Percentiles rank a stretch among this genome's conserved stretches.
Evolutionary conservation across 2,888 invertebrate genomes (phyloP).

Genomic region (Automeris io): DNA sequence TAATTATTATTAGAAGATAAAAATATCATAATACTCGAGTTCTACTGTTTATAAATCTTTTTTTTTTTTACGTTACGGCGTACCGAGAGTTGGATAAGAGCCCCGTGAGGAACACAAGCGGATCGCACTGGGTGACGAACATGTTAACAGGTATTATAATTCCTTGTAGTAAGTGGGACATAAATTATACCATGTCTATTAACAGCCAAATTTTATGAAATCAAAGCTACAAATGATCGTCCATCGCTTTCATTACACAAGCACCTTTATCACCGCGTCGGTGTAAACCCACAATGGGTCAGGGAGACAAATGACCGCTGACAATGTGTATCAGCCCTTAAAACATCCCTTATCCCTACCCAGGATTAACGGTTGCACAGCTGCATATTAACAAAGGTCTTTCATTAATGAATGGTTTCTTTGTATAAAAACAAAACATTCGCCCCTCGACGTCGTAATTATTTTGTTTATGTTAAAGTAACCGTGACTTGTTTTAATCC

Average conservation of each 20-base stretch:
- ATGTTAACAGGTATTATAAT: too few species aligned
- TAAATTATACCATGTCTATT: too few species aligned
- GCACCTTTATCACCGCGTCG: background rate
- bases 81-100: too few species aligned
- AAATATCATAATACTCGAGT: too few species aligned
- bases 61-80: too few species aligned
- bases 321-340: background rate
- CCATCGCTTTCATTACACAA: background rate
- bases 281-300: background rate
- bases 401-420: background rate
- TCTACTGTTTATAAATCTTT: too few species aligned
- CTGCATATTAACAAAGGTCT: background rate
- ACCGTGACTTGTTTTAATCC: conserved; percentile 1
- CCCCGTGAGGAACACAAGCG: too few species aligned
- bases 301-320: background rate
- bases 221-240: background rate
- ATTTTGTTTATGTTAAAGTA: background rate
- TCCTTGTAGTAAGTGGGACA: too few species aligned
- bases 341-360: background rate
- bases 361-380: too few species aligned
- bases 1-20: too few species aligned
- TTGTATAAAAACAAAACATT: background rate
- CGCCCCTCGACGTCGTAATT: background rate
- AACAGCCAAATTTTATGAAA: too few species aligned
- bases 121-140: too few species aligned